Evolutionary conservation across 2,888 invertebrate species (phyloP).

Genomic region (Diplolepis rosae): DNA sequence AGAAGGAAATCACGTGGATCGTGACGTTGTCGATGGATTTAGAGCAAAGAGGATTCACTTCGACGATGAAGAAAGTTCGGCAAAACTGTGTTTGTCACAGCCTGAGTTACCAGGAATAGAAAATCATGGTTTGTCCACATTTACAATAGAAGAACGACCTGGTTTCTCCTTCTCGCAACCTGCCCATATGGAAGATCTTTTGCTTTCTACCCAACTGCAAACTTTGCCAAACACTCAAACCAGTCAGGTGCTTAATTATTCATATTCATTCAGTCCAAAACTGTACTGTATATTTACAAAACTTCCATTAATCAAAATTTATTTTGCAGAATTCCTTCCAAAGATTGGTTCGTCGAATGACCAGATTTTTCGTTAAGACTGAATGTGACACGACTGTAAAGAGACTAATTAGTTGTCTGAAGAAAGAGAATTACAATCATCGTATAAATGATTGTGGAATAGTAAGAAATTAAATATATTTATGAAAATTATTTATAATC

Average conservation of each 20-base stretch:
- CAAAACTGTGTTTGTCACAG: conserved; percentile 71
- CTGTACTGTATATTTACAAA: too few species aligned
- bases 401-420: conserved; percentile 79
- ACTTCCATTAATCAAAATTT: conserved; percentile 41
- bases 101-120: conserved; percentile 66
- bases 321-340: conserved; percentile 81
- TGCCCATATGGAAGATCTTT: conserved; percentile 85
- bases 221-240: conserved; percentile 69
- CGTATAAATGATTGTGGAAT: conserved; percentile 78
- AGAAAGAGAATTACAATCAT: conserved; percentile 80
- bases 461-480: conserved; percentile 73
- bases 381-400: conserved; percentile 80
- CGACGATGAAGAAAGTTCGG: conserved; percentile 51
- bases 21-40: conserved; percentile 52
- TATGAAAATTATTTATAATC: conserved; percentile 14
- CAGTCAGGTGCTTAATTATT: conserved; percentile 62
- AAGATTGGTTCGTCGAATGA: conserved; percentile 91
- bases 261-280: conserved; percentile 22
- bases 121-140: conserved; percentile 48
- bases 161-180: conserved; percentile 91
- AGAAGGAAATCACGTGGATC: conserved; percentile 31
- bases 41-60: conserved; percentile 42
- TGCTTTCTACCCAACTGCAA: conserved; percentile 83
- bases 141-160: conserved; percentile 62
- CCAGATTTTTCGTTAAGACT: conserved; percentile 90